These are phyloP conservation scores for Itoplectis maculator DNA, from an alignment of 2,888 invertebrate species.

Conservation along the genomic window DNA sequence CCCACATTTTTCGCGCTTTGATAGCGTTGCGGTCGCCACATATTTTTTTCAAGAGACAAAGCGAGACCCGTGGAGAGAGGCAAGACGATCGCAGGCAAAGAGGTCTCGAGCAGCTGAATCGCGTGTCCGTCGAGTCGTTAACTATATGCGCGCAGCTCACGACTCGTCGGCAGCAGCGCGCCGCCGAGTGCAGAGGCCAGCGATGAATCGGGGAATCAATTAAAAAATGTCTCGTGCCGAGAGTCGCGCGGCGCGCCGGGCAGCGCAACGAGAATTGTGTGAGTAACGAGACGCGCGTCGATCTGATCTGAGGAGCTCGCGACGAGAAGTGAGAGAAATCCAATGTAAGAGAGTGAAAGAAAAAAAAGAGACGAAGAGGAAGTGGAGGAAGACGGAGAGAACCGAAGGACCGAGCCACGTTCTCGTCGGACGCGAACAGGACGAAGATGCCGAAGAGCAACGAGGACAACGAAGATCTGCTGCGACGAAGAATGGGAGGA, in stretches of 20 bases:
- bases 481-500: slow-evolving; percentile 34
- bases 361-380: slow-evolving; percentile 33
- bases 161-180: slow-evolving; percentile 59
- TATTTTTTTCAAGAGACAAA: neutral
- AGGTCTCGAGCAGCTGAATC: slow-evolving; percentile 44
- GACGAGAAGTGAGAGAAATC: slow-evolving; percentile 60
- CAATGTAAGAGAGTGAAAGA: slow-evolving; percentile 17
- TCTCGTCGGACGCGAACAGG: slow-evolving; percentile 12
- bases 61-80: neutral
- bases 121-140: slow-evolving; percentile 72
- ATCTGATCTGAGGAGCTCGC: slow-evolving; percentile 71
- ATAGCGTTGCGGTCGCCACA: too few relatives aligned
- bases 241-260: slow-evolving; percentile 29
- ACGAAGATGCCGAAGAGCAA: slow-evolving; percentile 19
- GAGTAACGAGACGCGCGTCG: slow-evolving; percentile 73
- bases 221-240: slow-evolving; percentile 52
- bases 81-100: slow-evolving; percentile 17
- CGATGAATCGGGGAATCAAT: slow-evolving; percentile 72
- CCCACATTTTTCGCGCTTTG: too few relatives aligned
- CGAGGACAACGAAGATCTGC: slow-evolving; percentile 32
- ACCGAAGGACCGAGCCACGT: too few relatives aligned
- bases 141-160: slow-evolving; percentile 69
- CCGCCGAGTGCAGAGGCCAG: slow-evolving; percentile 13
- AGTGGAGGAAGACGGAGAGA: slow-evolving; percentile 17
- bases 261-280: slow-evolving; percentile 51